These are phyloP conservation scores for Thereva unica DNA, from an alignment of 2,888 invertebrate genomes.

Conservation along the genomic window DNA sequence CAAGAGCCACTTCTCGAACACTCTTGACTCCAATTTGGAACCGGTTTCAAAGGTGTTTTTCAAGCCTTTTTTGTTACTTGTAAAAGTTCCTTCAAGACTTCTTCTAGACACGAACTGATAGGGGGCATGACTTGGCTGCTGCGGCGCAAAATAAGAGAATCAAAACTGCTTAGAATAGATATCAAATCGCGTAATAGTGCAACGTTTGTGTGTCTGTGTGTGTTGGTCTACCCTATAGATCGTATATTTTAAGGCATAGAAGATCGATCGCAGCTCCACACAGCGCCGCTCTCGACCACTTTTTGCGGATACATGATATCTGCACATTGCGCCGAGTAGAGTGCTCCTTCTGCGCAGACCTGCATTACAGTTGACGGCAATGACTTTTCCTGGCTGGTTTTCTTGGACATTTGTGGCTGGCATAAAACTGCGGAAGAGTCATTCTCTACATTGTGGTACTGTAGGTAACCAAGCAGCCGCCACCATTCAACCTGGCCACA, in stretches of 20 bases:
- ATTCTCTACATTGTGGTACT: no score
- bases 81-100: neutral
- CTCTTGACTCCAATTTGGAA: slow-evolving; percentile 21
- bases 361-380: slow-evolving; percentile 6
- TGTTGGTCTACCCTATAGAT: no score
- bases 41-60: slow-evolving; percentile 4
- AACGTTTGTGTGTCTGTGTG: no score
- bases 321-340: neutral
- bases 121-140: slow-evolving; percentile 22
- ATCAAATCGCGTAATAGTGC: no score
- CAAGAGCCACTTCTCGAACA: slow-evolving; percentile 3
- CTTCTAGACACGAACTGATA: slow-evolving; percentile 6
- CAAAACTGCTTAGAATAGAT: no score
- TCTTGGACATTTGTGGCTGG: neutral
- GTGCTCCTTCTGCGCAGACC: neutral
- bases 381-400: slow-evolving; percentile 11
- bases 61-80: neutral
- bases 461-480: no score
- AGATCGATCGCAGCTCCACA: no score
- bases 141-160: neutral
- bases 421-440: neutral
- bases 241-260: no score
- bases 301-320: slow-evolving; percentile 18
- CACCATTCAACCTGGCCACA: no score
- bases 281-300: neutral